Base-by-base conservation (phyloP, 2,113 vertebrate species). In the Ptyas mucosa region DNA sequence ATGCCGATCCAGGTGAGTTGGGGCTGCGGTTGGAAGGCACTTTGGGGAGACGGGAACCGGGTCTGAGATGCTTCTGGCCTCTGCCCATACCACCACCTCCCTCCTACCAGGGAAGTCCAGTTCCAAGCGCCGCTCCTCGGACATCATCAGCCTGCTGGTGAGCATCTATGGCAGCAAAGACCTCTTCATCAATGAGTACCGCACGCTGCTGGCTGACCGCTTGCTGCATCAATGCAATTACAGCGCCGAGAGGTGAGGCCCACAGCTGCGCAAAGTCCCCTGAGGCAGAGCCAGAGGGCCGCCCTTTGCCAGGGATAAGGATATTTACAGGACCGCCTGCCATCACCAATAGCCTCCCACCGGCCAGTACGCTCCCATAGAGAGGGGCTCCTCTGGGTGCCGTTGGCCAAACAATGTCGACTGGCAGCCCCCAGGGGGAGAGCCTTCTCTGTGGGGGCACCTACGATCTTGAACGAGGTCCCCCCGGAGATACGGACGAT, bases 141-240 rank as follows among this genome's bases (percentile, higher is more conserved):
- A 99, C 97, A 99, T 99, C 97, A 99, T 99, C 98, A 99, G 99
- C 96, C 97, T 99, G 90, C 98, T 99, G 96, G 99, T 99, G 96
- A 99, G 99, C 95, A 99, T 99, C 97, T 99, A 99, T 0, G 99
- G 99, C 97, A 99, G 99, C 93, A 99, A 99, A 92, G 99, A 99
- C 94, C 98, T 99, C 91, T 99, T 99, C 94, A 99, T 99, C 91
- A 98, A 99, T 0, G 99, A 99, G 89, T 99, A 99, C 97, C 97
- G 99, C 93, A 99, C 98, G 0, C 98, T 99, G 1, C 97, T 99
- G 92, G 99, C 99, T 0, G 99, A 99, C 97, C 93, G 99, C 0
- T 98, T 99, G 87, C 98, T 99, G 46, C 99, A 99, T 95, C 99
- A 99, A 91, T 97, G 99, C 98, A 99, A 98, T 97, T 99, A 99